Conservation (phyloP, 2,888 invertebrate genomes). For the Callimorpha dominula region DNA sequence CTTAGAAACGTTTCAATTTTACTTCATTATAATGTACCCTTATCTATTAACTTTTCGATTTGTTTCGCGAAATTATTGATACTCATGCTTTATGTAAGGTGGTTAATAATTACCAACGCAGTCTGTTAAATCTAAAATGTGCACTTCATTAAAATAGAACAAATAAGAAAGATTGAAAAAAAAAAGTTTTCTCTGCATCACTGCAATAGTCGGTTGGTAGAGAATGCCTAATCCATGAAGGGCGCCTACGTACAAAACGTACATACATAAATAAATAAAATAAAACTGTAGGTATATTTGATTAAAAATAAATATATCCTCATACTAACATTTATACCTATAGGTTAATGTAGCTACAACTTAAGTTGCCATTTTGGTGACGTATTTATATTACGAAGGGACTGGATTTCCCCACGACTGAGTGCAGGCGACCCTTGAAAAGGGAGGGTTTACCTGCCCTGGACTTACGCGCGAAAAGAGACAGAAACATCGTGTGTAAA, state of each 20-base stretch:
- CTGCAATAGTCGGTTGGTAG: neutral
- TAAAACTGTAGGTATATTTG: no score
- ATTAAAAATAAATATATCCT: no score
- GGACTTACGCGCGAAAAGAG: slow-evolving; percentile 47
- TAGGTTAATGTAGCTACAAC: neutral
- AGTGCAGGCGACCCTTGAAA: slow-evolving; percentile 66
- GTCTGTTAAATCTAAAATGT: neutral
- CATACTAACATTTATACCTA: no score
- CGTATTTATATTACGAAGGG: slow-evolving; percentile 44
- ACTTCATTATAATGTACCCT: slow-evolving; percentile 68
- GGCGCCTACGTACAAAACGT: no score
- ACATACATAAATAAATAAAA: no score
- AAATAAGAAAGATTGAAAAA: neutral
- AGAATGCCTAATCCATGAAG: no score
- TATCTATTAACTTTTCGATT: slow-evolving; percentile 61
- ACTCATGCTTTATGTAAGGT: slow-evolving; percentile 33
- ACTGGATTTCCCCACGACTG: slow-evolving; percentile 41
- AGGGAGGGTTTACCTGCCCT: slow-evolving; percentile 59
- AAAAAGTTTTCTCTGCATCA: neutral
- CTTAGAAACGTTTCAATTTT: slow-evolving; percentile 63
- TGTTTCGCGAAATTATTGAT: slow-evolving; percentile 51
- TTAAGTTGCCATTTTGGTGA: neutral
- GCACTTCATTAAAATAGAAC: neutral
- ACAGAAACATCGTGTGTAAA: slow-evolving; percentile 62
- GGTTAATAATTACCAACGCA: neutral